phyloP scores from a whole-genome alignment of 2,797 vertebrate genomes.

The Scyliorhinus canicula region DNA sequence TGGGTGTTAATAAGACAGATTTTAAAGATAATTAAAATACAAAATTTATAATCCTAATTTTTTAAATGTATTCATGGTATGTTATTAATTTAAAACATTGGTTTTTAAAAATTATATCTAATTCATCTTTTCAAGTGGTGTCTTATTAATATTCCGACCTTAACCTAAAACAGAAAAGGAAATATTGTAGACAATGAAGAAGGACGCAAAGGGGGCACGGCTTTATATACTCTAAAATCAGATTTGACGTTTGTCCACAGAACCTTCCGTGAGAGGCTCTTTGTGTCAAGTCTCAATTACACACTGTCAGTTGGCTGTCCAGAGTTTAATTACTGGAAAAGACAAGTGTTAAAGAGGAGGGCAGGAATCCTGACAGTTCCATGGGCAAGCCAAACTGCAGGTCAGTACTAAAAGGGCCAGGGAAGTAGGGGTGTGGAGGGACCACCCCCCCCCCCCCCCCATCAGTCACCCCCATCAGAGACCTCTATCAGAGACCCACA shows the following conservation, averaged over 20 bases:
- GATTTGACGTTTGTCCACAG: background rate
- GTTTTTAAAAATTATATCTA: background rate
- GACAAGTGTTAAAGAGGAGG: background rate
- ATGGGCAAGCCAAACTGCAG: background rate
- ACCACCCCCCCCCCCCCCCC: no score
- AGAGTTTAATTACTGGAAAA: background rate
- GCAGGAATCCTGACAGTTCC: background rate
- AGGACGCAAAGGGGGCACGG: background rate
- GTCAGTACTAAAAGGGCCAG: background rate
- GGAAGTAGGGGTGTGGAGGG: no score
- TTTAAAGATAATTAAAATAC: conserved; percentile 9
- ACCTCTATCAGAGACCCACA: no score
- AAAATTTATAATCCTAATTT: background rate
- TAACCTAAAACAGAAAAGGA: background rate
- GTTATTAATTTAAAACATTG: background rate
- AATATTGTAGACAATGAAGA: background rate
- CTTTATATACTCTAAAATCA: background rate
- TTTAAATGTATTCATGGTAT: background rate
- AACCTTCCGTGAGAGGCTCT: background rate
- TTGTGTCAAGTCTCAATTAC: background rate
- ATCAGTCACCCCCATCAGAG: no score
- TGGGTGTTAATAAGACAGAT: background rate
- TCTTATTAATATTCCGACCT: background rate
- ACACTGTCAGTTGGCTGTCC: background rate
- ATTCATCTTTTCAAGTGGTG: background rate